Conservation (phyloP, 2,797 vertebrate genomes). For the Platyrinchus mystaceus region DNA sequence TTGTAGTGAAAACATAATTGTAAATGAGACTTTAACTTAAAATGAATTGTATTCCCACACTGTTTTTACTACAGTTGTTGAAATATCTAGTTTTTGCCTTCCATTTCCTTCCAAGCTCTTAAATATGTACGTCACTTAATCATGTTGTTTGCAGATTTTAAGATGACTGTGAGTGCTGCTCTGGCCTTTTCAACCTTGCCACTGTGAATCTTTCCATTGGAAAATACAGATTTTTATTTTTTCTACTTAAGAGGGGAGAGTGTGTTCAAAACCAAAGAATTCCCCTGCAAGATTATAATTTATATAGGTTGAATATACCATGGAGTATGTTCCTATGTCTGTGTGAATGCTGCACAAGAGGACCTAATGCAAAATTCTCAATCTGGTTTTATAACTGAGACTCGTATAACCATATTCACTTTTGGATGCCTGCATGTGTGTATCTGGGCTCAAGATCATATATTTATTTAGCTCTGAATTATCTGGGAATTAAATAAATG, state of each 20-base stretch:
- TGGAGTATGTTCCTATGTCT: neutral
- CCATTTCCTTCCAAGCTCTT: constrained; percentile 39
- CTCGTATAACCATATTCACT: accelerated
- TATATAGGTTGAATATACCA: neutral
- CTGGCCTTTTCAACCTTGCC: neutral
- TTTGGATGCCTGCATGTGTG: neutral
- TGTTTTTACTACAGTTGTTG: neutral
- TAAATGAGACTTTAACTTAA: constrained; percentile 3
- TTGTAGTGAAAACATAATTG: neutral
- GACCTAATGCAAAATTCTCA: neutral
- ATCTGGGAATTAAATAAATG: neutral
- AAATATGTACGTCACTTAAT: neutral
- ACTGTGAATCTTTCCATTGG: neutral
- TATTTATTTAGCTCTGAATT: neutral
- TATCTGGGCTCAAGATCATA: neutral
- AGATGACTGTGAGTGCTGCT: neutral
- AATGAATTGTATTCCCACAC: constrained; percentile 15
- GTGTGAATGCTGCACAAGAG: neutral
- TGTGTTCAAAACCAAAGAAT: neutral
- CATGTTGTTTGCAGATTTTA: constrained; percentile 20
- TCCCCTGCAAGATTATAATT: neutral
- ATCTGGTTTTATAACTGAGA: neutral
- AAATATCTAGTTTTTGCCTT: constrained; percentile 16
- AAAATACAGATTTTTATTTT: neutral
- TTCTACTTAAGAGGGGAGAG: accelerated